Evolutionary conservation across 2,113 vertebrate genomes (phyloP).

Genomic region (Sarotherodon lohbergeri): DNA sequence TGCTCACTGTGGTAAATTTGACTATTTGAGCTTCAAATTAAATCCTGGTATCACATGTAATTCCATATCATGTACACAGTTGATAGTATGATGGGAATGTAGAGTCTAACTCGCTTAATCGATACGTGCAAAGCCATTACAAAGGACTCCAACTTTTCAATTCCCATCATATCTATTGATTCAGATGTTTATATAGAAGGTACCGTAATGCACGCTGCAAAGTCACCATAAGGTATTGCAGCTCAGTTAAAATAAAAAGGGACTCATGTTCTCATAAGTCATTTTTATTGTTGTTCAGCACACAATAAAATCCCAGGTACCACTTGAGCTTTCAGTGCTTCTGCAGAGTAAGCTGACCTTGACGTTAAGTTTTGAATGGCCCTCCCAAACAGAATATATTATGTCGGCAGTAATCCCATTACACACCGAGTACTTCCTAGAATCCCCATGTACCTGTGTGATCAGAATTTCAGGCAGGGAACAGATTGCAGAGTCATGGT

Average conservation of each 20-base stretch:
- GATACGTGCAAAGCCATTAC: slow-evolving; percentile 20
- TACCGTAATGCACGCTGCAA: neutral
- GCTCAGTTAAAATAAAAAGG: neutral
- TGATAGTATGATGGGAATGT: neutral
- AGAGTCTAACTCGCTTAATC: neutral
- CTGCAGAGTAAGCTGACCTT: neutral
- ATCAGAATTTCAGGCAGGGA: slow-evolving; percentile 17
- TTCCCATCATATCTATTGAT: slow-evolving; percentile 29
- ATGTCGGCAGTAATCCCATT: neutral
- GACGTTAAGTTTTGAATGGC: neutral
- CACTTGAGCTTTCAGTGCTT: neutral
- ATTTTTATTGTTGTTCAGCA: neutral
- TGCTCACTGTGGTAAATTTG: neutral
- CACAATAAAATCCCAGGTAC: neutral
- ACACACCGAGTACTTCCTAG: neutral
- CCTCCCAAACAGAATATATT: neutral
- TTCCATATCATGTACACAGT: neutral
- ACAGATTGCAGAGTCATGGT: slow-evolving; percentile 51
- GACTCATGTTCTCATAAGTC: neutral
- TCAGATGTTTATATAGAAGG: neutral
- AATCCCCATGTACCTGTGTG: slow-evolving; percentile 4
- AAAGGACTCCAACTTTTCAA: neutral
- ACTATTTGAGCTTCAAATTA: neutral
- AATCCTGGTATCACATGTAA: neutral
- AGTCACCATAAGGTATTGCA: neutral